Percentiles rank a stretch among this genome's conserved stretches.
phyloP scores from a whole-genome alignment of 2,797 vertebrate genomes.

The Notamacropus eugenii region DNA sequence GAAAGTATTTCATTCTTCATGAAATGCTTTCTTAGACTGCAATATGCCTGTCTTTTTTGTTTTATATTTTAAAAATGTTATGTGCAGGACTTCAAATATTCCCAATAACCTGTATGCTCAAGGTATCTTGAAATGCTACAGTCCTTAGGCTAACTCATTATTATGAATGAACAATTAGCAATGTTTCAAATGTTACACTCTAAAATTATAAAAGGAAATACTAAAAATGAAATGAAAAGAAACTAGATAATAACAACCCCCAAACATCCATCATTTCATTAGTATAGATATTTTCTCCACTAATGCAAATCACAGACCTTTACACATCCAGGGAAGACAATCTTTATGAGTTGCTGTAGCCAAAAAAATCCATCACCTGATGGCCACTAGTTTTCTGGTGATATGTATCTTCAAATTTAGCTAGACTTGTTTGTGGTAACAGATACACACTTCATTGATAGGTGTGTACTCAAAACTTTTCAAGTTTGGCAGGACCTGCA shows the following conservation, averaged over 20 bases:
- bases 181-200: constrained; percentile 14
- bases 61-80: constrained; percentile 48
- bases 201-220: constrained; percentile 22
- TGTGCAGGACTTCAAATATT: constrained; percentile 44
- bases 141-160: background rate
- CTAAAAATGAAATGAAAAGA: constrained; percentile 25
- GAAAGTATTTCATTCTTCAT: constrained; percentile 39
- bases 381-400: background rate
- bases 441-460: background rate
- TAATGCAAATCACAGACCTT: background rate
- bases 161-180: background rate
- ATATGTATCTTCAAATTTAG: background rate
- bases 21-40: background rate
- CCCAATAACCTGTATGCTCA: constrained; percentile 21
- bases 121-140: constrained; percentile 31
- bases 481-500: background rate
- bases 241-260: background rate
- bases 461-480: background rate
- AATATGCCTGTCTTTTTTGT: constrained; percentile 43
- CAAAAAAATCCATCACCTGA: background rate
- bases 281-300: background rate
- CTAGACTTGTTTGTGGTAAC: background rate
- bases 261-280: background rate
- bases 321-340: background rate
- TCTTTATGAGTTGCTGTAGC: background rate